These are phyloP conservation scores for Isichthys henryi DNA, from an alignment of 2,113 vertebrate species.

Conservation along the genomic window DNA sequence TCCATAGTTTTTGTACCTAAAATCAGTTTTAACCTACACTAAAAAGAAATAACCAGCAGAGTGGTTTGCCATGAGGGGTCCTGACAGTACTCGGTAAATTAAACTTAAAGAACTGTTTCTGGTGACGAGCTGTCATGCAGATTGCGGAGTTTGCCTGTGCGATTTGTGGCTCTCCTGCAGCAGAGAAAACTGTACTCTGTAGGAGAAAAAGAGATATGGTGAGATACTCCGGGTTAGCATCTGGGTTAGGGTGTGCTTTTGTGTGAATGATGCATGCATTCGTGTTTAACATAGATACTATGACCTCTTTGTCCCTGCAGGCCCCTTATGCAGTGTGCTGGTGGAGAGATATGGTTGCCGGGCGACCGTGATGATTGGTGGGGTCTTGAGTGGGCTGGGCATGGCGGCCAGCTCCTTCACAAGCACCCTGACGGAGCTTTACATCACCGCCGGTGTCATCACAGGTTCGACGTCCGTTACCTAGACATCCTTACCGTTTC, in stretches of 20 bases:
- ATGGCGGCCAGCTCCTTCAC: slow-evolving; percentile 73
- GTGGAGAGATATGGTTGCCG: slow-evolving; percentile 70
- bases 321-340: slow-evolving; percentile 72
- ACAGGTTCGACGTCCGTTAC: slow-evolving; percentile 52
- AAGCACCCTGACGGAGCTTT: slow-evolving; percentile 62
- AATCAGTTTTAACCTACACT: neutral
- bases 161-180: neutral
- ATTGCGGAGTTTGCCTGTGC: neutral
- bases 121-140: neutral
- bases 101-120: neutral
- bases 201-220: neutral
- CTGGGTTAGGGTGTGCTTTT: neutral
- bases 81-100: neutral
- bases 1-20: too few relatives aligned
- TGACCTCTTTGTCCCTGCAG: slow-evolving; percentile 41
- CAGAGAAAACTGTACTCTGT: neutral
- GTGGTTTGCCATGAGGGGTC: neutral
- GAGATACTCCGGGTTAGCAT: neutral
- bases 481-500: neutral
- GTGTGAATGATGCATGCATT: neutral
- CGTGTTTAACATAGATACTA: neutral
- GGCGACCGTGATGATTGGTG: slow-evolving; percentile 63
- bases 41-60: neutral
- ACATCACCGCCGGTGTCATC: slow-evolving; percentile 66
- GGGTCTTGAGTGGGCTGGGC: slow-evolving; percentile 67